Evolutionary conservation across 2,797 vertebrate species (phyloP).

Genomic region (Paedocypris micromegethes): DNA sequence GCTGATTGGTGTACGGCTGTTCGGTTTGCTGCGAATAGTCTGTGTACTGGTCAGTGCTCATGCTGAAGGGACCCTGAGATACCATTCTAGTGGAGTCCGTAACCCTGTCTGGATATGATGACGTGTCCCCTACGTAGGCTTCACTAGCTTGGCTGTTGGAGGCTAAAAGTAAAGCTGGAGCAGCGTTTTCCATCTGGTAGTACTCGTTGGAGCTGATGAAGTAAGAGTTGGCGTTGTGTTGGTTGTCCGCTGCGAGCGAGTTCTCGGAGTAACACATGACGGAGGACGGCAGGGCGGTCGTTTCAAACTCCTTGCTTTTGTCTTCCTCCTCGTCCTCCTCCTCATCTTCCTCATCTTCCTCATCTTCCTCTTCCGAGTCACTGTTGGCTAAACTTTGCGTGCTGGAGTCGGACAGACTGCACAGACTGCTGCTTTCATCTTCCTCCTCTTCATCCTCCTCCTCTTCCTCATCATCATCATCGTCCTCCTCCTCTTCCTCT

Average conservation of each 20-base stretch:
- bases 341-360: slow-evolving; percentile 79
- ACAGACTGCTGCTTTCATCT: slow-evolving; percentile 94
- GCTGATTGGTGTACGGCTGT: slow-evolving; percentile 69
- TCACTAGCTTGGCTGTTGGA: slow-evolving; percentile 70
- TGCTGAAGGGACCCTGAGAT: slow-evolving; percentile 77
- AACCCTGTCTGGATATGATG: slow-evolving; percentile 74
- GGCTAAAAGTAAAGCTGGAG: slow-evolving; percentile 59
- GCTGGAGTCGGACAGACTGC: slow-evolving; percentile 94
- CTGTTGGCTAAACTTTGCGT: slow-evolving; percentile 92
- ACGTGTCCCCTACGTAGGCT: slow-evolving; percentile 64
- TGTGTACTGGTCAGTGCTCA: slow-evolving; percentile 80
- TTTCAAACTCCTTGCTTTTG: slow-evolving; percentile 59
- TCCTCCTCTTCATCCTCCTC: slow-evolving; percentile 68
- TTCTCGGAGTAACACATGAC: slow-evolving; percentile 85
- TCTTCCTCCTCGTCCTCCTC: slow-evolving; percentile 69
- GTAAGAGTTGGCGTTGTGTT: slow-evolving; percentile 80
- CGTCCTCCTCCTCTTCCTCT: slow-evolving; percentile 51
- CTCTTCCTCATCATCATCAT: slow-evolving; percentile 52
- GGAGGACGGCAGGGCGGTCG: slow-evolving; percentile 74
- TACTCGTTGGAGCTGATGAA: slow-evolving; percentile 84
- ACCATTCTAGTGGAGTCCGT: slow-evolving; percentile 69
- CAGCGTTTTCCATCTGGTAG: slow-evolving; percentile 85
- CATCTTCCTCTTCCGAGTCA: slow-evolving; percentile 87
- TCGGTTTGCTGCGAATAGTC: slow-evolving; percentile 75
- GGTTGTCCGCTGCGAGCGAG: slow-evolving; percentile 74